Base-by-base conservation (phyloP, 2,888 invertebrate species). In the Bursaphelenchus okinawaensis region DNA sequence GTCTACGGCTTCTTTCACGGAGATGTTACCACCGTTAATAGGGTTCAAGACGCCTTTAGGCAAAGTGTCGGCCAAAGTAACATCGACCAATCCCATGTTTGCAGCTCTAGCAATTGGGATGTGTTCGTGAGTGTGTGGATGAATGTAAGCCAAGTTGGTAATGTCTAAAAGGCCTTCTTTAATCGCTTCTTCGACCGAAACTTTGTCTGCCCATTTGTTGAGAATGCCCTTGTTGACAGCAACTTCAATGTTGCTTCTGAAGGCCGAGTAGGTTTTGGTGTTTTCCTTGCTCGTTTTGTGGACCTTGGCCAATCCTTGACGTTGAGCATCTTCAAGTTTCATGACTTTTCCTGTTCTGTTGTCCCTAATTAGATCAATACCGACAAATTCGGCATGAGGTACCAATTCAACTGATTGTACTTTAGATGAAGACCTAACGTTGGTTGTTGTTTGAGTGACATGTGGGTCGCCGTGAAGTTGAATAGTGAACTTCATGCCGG, bases 181-280 rank as follows among this genome's bases (percentile, higher is more conserved):
- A 22, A 68, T 68, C 12, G 74, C 74, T 16, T 71, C 63, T 55
- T 74, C 68, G 51, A 71, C 62, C 20, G 60, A 58, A 87, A 85
- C 88, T 88, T 88, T 88, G 81, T 88, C 89, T 63, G 90, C 90
- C 72, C 88, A 87, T 4, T 88, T 84, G 63, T 90, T 87, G 69
- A 93, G 86, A 69, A 89, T 85, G 24, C 91, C 91, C 62, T 89
- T 88, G 68, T 89, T 87, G 1, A 93, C 88, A 16, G 93, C 92
- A 52, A 78, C 68, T 52, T 78, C 71, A 66, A 82, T 77, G 73
- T 81, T 77, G 40, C 82, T 80, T 29, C 82, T 74, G 78, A 81
- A 82, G 51, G 76, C 81, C 29, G 80, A 74, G 71, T 82, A 83
- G 55, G 76, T 70, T 63, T 79, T 77, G 1, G 81, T 83, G 66